These are phyloP conservation scores for Coccyzus lansbergi DNA, from an alignment of 2,797 vertebrate species.

Conservation along the genomic window DNA sequence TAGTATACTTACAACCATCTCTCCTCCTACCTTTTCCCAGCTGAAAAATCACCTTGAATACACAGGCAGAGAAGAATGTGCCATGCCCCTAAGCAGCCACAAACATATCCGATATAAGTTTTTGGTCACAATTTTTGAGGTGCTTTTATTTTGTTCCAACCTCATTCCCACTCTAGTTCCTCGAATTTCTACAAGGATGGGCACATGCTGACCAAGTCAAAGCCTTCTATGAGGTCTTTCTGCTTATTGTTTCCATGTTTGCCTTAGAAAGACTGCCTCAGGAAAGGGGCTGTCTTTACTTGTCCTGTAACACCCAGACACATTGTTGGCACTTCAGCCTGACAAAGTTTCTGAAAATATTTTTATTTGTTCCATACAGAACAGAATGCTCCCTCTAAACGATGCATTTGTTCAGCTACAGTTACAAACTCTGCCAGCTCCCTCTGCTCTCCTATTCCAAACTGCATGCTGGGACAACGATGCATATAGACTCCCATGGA, in stretches of 20 bases:
- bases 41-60: not conserved
- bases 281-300: constrained; percentile 34
- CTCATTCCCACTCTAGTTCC: not conserved
- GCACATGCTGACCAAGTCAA: not conserved
- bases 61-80: not conserved
- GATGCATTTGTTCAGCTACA: constrained; percentile 36
- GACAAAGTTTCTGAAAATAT: constrained; percentile 37
- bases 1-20: not conserved
- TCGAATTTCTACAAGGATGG: not conserved
- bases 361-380: constrained; percentile 53
- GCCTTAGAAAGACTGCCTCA: constrained; percentile 14
- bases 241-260: not conserved
- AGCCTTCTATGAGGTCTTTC: not conserved
- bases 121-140: not conserved
- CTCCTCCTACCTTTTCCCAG: not conserved
- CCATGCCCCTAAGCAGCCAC: not conserved
- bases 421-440: constrained; percentile 1
- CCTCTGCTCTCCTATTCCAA: not conserved
- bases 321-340: constrained; percentile 29
- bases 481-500: not conserved
- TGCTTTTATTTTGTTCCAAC: not conserved
- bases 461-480: not conserved
- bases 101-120: not conserved
- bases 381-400: constrained; percentile 31
- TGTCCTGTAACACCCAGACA: constrained; percentile 6